A percentile compares a stretch with the other conserved stretches of the same genome.
phyloP scores from a whole-genome alignment of 2,888 invertebrate genomes.

The Scaptomyza flava region DNA sequence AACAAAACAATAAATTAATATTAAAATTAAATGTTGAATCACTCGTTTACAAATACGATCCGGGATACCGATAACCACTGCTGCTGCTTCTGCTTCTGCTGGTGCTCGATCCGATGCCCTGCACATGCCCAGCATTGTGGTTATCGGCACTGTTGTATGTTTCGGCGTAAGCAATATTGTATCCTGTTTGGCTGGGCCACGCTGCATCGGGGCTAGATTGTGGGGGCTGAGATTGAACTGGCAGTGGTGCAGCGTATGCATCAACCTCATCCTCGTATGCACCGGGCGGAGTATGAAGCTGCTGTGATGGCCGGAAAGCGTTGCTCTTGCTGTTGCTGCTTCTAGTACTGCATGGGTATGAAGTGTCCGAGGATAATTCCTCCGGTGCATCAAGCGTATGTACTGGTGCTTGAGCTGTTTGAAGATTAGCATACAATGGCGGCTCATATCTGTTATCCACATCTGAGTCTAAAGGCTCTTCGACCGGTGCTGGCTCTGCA shows the following conservation, averaged over 20 bases:
- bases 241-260: slow-evolving; percentile 45
- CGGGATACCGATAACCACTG: slow-evolving; percentile 69
- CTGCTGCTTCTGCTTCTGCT: slow-evolving; percentile 50
- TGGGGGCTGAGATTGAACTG: slow-evolving; percentile 41
- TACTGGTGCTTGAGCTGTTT: slow-evolving; percentile 46
- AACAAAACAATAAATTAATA: slow-evolving; percentile 40
- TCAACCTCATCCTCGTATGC: slow-evolving; percentile 49
- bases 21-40: slow-evolving; percentile 5
- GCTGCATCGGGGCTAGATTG: slow-evolving; percentile 48
- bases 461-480: slow-evolving; percentile 54
- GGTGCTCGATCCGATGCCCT: slow-evolving; percentile 61
- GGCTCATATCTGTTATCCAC: slow-evolving; percentile 48
- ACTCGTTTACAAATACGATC: slow-evolving; percentile 57
- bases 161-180: slow-evolving; percentile 44
- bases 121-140: slow-evolving; percentile 79
- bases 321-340: slow-evolving; percentile 10
- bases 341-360: slow-evolving; percentile 30
- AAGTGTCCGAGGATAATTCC: slow-evolving; percentile 31
- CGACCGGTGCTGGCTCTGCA: slow-evolving; percentile 65
- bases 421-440: slow-evolving; percentile 24
- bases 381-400: slow-evolving; percentile 65
- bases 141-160: slow-evolving; percentile 80
- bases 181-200: slow-evolving; percentile 39
- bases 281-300: slow-evolving; percentile 37
- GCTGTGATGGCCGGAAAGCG: slow-evolving; percentile 62